Conservation (phyloP, 2,797 vertebrate genomes). For the Syndactyla subalaris region DNA sequence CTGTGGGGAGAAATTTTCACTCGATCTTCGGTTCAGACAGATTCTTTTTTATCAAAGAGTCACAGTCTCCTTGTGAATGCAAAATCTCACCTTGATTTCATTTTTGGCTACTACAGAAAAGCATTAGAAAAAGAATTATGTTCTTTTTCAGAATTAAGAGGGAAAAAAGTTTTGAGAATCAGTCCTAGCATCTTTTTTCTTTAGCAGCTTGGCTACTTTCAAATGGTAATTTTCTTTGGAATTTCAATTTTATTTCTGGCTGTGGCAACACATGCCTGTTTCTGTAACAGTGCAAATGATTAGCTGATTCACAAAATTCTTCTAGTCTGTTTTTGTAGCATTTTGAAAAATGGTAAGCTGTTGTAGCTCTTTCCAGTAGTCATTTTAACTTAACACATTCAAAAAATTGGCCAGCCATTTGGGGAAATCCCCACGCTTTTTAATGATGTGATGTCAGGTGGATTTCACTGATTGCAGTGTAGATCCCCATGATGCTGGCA, state of each 20-base stretch:
- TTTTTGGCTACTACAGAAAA: neutral
- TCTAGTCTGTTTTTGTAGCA: neutral
- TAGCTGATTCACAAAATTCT: neutral
- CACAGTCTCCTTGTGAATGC: neutral
- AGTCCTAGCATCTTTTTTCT: neutral
- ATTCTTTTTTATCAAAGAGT: neutral
- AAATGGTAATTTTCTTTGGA: neutral
- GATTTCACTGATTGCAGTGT: neutral
- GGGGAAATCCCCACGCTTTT: neutral
- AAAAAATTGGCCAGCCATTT: neutral
- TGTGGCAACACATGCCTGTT: neutral
- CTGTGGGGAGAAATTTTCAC: neutral
- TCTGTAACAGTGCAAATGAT: neutral
- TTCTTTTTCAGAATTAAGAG: neutral
- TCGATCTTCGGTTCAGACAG: neutral
- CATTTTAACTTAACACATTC: neutral
- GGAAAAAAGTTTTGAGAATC: neutral
- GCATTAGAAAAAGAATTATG: neutral
- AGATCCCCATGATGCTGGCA: neutral
- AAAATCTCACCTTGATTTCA: neutral
- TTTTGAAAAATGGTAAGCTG: neutral
- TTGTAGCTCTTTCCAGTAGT: neutral
- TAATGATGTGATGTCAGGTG: neutral
- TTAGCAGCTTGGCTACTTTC: neutral
- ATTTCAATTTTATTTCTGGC: neutral